These are phyloP conservation scores for Pogonus chalceus DNA, from an alignment of 1,140 invertebrate genomes.

Conservation along the genomic window DNA sequence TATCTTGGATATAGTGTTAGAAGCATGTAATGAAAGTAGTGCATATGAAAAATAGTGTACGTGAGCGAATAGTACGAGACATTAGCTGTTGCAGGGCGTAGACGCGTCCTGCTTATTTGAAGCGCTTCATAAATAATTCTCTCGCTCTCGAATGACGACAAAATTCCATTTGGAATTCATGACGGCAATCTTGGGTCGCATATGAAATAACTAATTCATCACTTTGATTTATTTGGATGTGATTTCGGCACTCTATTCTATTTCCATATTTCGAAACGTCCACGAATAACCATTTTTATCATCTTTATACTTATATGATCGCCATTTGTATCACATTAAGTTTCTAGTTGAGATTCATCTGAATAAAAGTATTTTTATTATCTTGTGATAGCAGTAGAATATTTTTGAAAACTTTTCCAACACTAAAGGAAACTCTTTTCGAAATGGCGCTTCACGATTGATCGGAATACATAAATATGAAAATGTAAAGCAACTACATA, in stretches of 20 bases:
- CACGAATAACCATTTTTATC: not conserved
- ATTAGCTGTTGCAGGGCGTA: too few relatives aligned
- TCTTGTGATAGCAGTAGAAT: too few relatives aligned
- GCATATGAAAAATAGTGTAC: too few relatives aligned
- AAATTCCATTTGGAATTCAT: slow-evolving; percentile 5
- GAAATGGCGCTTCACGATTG: too few relatives aligned
- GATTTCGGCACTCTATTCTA: slow-evolving; percentile 6
- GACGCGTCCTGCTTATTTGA: not conserved
- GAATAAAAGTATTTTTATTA: too few relatives aligned
- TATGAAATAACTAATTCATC: slow-evolving; percentile 1
- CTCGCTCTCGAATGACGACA: not conserved
- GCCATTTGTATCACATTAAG: slow-evolving; percentile 1
- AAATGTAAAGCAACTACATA: too few relatives aligned
- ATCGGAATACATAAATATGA: too few relatives aligned
- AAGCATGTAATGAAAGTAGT: too few relatives aligned
- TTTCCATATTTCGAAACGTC: slow-evolving; percentile 1
- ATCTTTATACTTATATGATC: slow-evolving; percentile 3
- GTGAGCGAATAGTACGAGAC: too few relatives aligned
- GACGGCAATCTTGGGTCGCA: not conserved
- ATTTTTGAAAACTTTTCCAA: too few relatives aligned
- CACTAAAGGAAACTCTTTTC: too few relatives aligned
- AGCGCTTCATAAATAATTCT: slow-evolving; percentile 3
- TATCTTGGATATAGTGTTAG: too few relatives aligned
- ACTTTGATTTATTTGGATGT: slow-evolving; percentile 4
- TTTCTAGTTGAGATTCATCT: not conserved